Base-by-base conservation (phyloP, 2,797 vertebrate genomes). In the Sebastolobus altivelis region DNA sequence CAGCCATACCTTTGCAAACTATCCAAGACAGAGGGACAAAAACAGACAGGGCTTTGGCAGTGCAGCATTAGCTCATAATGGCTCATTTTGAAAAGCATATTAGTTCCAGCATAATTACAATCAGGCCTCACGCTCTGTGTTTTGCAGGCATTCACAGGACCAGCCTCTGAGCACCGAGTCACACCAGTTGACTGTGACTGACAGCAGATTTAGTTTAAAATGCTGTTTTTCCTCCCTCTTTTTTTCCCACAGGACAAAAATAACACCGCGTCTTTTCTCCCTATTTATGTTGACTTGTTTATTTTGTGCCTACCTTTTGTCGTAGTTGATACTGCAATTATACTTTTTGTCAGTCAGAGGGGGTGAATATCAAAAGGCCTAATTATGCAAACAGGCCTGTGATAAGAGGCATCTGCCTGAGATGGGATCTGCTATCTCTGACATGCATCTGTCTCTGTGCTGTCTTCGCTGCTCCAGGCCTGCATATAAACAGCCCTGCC, bases 31-130 rank as follows among this genome's bases (percentile, higher is more conserved):
- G 86, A 87, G 92, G 95, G 93, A 94, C 94, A 94, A 95, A 95
- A 95, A 94, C 95, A 96, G 92, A 94, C 94, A 89, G 94, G 93
- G 94, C 93, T 95, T 94, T 95, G 93, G 94, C 95, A 95, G 93
- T 90, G 93, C 94, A 93, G 95, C 94, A 96, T 96, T 96, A 95
- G 95, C 95, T 96, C 95, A 96, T 96, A 96, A 96, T 95, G 95
- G 95, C 95, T 95, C 95, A 95, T 96, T 96, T 95, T 95, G 94
- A 95, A 96, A 96, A 96, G 95, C 95, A 94, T 95, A 95, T 96
- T 96, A 96, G 95, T 96, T 96, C 95, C 96, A 96, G 95, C 94
- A 95, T 96, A 96, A 96, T 96, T 95, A 96, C 95, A 96, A 96
- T 95, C 95, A 93, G 94, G 94, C 95, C 95, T 95, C 91, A 88